A percentile compares a stretch with the other conserved stretches of the same genome.
These are phyloP conservation scores for Gorsachius goisagi DNA, from an alignment of 2,113 vertebrate genomes.

Conservation along the genomic window DNA sequence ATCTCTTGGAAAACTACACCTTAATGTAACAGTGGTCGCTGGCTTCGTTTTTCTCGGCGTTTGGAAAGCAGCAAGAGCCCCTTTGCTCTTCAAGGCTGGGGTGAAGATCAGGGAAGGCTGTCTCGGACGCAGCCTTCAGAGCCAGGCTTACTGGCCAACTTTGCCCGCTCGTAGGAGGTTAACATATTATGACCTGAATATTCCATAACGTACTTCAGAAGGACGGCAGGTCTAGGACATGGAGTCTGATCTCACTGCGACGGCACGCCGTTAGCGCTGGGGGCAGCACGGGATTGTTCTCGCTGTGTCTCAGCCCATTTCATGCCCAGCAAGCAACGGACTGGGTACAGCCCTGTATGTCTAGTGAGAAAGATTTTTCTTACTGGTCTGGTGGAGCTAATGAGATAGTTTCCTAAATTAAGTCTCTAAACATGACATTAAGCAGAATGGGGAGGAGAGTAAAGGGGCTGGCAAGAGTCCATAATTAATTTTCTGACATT, in stretches of 20 bases:
- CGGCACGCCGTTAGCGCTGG: background rate
- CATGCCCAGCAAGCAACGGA: background rate
- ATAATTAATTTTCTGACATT: slow-evolving; percentile 53
- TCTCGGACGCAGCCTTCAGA: background rate
- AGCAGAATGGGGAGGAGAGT: background rate
- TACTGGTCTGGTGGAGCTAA: background rate
- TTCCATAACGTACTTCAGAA: rapidly evolving
- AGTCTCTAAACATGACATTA: slow-evolving; percentile 20
- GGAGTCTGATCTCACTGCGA: background rate
- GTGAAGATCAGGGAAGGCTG: background rate
- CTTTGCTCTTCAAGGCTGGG: rapidly evolving
- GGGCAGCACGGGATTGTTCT: background rate
- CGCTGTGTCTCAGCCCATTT: background rate
- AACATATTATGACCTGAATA: background rate
- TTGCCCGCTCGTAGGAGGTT: rapidly evolving
- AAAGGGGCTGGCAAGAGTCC: slow-evolving; percentile 17
- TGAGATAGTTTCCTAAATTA: slow-evolving; percentile 8
- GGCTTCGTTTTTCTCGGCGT: background rate
- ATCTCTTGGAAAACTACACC: background rate
- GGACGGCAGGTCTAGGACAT: background rate
- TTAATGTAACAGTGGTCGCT: rapidly evolving
- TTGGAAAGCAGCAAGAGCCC: background rate
- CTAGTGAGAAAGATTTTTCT: background rate
- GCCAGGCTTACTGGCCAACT: no score
- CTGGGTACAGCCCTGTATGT: background rate